Conservation (phyloP, 2,113 vertebrate species). For the Leucopsar rothschildi region DNA sequence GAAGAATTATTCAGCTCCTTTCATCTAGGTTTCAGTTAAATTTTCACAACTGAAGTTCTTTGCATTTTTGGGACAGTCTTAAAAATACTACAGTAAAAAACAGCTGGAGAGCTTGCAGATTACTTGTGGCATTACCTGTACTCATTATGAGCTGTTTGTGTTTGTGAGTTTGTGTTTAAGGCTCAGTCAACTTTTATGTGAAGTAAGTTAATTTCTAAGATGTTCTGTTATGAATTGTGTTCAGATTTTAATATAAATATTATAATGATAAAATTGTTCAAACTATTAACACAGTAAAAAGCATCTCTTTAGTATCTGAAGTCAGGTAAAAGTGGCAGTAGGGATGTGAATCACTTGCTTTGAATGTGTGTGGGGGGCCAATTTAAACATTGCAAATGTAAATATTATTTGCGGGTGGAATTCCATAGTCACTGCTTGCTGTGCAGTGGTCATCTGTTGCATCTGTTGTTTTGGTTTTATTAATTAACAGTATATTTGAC, state of each 20-base stretch:
- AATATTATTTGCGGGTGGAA: conserved; percentile 45
- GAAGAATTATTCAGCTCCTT: not conserved
- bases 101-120: not conserved
- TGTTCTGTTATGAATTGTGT: not conserved
- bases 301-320: not conserved
- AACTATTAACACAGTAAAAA: not conserved
- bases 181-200: not conserved
- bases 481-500: conserved; percentile 43
- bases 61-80: not conserved
- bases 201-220: not conserved
- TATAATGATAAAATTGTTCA: not conserved
- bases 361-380: not conserved
- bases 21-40: not conserved
- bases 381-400: conserved; percentile 1
- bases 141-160: not conserved
- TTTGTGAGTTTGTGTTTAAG: not conserved
- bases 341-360: conserved; percentile 2
- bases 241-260: not conserved
- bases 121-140: not conserved
- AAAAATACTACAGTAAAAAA: not conserved
- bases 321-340: not conserved
- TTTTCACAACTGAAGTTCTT: not conserved
- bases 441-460: not conserved
- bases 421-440: not conserved
- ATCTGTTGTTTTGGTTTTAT: conserved; percentile 52